phyloP scores from a whole-genome alignment of 37 sponge, comb jelly and placozoan genomes.

The Oscarella lobularis region DNA sequence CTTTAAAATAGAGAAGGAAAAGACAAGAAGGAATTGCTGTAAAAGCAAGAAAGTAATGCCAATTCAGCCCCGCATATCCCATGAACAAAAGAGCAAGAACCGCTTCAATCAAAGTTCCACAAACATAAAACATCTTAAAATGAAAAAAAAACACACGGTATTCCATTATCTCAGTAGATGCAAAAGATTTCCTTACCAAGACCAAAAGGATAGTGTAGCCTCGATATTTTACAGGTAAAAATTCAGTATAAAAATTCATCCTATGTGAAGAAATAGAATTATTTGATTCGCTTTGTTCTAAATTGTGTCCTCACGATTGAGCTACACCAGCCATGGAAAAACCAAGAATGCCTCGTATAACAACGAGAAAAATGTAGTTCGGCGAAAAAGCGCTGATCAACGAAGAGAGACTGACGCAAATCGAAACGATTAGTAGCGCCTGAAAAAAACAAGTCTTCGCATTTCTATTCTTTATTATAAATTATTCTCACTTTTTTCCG shows the following conservation, averaged over 20 bases:
- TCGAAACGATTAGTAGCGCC: conserved; percentile 1
- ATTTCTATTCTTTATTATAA: not conserved
- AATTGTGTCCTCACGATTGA: conserved; percentile 10
- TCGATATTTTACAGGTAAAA: conserved; percentile 32
- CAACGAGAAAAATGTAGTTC: conserved; percentile 7
- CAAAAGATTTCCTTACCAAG: not conserved
- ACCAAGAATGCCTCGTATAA: conserved; percentile 16
- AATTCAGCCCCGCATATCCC: not conserved
- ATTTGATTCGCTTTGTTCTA: not conserved
- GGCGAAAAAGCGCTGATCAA: conserved; percentile 28
- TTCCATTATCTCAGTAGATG: no score
- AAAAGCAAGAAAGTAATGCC: not conserved
- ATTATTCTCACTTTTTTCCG: conserved; percentile 15
- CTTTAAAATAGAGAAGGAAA: not conserved
- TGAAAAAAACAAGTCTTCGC: not conserved
- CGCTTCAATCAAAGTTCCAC: conserved; percentile 14
- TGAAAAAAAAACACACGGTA: no score
- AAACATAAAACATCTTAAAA: not conserved
- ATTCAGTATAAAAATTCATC: conserved; percentile 41
- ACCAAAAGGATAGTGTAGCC: conserved; percentile 1
- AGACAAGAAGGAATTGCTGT: conserved; percentile 9
- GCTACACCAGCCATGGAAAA: conserved; percentile 12
- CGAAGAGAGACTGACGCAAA: not conserved
- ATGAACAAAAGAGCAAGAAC: conserved; percentile 7
- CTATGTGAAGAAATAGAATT: conserved; percentile 6